Evolutionary conservation across 2,888 invertebrate species (phyloP).

Genomic region (Thera obeliscata): DNA sequence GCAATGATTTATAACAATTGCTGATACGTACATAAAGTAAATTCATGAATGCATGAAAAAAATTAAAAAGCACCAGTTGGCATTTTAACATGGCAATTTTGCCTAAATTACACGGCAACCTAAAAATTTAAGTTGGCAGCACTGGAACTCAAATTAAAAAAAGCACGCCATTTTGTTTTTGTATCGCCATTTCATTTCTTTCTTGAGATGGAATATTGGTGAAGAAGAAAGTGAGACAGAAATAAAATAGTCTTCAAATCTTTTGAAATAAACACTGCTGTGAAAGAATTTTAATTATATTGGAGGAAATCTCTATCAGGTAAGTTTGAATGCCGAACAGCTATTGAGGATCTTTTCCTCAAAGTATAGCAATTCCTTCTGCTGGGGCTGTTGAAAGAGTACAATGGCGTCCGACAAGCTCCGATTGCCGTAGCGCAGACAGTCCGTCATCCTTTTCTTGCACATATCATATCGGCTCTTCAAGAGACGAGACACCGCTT

Average conservation of each 20-base stretch:
- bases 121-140: not conserved
- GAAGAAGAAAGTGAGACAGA: slow-evolving; percentile 83
- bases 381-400: slow-evolving; percentile 53
- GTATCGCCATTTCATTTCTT: slow-evolving; percentile 84
- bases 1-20: no score
- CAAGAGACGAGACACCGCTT: slow-evolving; percentile 79
- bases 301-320: slow-evolving; percentile 38
- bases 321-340: slow-evolving; percentile 35
- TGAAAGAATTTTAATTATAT: slow-evolving; percentile 22
- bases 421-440: slow-evolving; percentile 72
- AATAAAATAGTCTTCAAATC: slow-evolving; percentile 66
- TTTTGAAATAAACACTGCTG: slow-evolving; percentile 32
- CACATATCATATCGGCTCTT: slow-evolving; percentile 79
- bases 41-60: no score
- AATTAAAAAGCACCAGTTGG: no score
- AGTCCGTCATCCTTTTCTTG: slow-evolving; percentile 85
- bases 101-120: not conserved
- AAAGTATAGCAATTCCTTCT: slow-evolving; percentile 51
- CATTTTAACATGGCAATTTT: no score
- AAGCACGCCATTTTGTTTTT: slow-evolving; percentile 75
- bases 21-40: no score
- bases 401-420: slow-evolving; percentile 73
- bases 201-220: slow-evolving; percentile 80
- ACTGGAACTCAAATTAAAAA: slow-evolving; percentile 11
- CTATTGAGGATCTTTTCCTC: slow-evolving; percentile 22